Percentiles rank a stretch among this genome's conserved stretches.
Conservation (phyloP, 2,888 invertebrate genomes). For the Perizoma affinitatum region DNA sequence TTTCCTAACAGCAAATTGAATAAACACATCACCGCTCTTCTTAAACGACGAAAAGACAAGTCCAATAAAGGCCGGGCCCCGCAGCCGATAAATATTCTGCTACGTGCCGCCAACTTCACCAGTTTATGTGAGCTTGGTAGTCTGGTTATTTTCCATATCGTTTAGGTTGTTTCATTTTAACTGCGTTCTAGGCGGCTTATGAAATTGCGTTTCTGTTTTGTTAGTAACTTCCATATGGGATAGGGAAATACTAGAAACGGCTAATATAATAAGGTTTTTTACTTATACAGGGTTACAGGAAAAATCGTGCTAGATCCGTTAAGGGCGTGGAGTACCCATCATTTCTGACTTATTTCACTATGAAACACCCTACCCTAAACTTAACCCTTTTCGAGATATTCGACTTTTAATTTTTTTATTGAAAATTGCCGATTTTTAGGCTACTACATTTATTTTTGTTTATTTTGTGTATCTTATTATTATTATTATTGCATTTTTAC, state of each 20-base stretch:
- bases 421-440: too few species aligned
- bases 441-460: too few species aligned
- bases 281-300: too few species aligned
- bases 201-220: conserved; percentile 22
- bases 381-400: too few species aligned
- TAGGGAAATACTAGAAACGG: conserved; percentile 9
- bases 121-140: conserved; percentile 64
- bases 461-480: too few species aligned
- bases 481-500: too few species aligned
- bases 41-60: conserved; percentile 80
- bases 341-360: too few species aligned
- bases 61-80: conserved; percentile 70
- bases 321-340: too few species aligned
- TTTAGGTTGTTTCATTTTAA: conserved; percentile 55
- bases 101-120: conserved; percentile 56
- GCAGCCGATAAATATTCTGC: conserved; percentile 73
- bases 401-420: too few species aligned
- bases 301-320: too few species aligned
- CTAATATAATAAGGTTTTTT: too few species aligned
- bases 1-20: conserved; percentile 78
- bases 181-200: conserved; percentile 31
- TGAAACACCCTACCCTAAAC: too few species aligned
- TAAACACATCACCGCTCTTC: conserved; percentile 78
- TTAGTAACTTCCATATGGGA: conserved; percentile 16
- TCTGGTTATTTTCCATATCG: conserved; percentile 51